Conservation (phyloP, 2,797 vertebrate genomes). For the Moxostoma hubbsi region DNA sequence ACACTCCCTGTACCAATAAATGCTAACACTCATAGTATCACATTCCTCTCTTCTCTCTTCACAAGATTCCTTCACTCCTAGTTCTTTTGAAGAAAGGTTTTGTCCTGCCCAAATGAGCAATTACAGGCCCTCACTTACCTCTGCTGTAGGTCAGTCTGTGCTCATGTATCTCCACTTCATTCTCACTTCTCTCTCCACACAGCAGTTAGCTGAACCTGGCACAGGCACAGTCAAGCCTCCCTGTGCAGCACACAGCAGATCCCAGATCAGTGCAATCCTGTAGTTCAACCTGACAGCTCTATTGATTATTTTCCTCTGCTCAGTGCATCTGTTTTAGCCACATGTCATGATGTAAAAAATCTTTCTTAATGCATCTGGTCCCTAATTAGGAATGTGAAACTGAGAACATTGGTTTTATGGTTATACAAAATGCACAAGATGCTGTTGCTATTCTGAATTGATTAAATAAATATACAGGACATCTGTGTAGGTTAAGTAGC, state of each 20-base stretch:
- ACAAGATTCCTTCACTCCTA: conserved; percentile 25
- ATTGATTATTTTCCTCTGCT: conserved; percentile 46
- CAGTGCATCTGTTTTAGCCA: conserved; percentile 29
- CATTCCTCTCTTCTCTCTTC: not conserved
- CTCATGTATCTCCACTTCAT: conserved; percentile 23
- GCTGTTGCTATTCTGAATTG: conserved; percentile 37
- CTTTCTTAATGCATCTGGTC: conserved; percentile 23
- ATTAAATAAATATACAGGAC: conserved; percentile 24
- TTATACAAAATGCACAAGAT: conserved; percentile 9
- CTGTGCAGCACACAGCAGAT: conserved; percentile 33
- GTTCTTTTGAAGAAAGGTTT: conserved; percentile 14
- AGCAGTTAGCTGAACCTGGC: conserved; percentile 24
- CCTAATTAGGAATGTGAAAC: conserved; percentile 33
- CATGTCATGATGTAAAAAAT: conserved; percentile 39
- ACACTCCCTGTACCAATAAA: conserved; percentile 1
- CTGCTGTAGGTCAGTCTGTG: conserved; percentile 19
- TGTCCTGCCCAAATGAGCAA: conserved; percentile 33
- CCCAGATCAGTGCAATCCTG: conserved; percentile 40
- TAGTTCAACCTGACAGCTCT: conserved; percentile 32
- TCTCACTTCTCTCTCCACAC: conserved; percentile 30
- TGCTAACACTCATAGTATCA: not conserved
- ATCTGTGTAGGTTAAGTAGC: conserved; percentile 25
- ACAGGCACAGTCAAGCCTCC: conserved; percentile 20
- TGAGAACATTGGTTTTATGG: not conserved
- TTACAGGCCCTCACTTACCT: conserved; percentile 33